Percentiles rank a stretch among this genome's conserved stretches.
Evolutionary conservation across 2,888 invertebrate genomes (phyloP).

Genomic region (Brenthis hecate): DNA sequence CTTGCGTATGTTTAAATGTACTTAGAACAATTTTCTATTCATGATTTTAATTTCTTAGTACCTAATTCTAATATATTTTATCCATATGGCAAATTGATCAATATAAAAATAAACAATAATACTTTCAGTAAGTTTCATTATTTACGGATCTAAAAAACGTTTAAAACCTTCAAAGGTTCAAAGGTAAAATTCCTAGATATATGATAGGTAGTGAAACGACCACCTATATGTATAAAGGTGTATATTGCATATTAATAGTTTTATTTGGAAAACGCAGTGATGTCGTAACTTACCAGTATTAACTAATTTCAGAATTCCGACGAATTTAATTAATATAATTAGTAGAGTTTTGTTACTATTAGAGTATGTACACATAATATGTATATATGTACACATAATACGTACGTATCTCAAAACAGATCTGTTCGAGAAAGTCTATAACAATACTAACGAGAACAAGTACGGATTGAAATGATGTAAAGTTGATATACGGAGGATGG

Average conservation of each 20-base stretch:
- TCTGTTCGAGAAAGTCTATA: slow-evolving; percentile 43
- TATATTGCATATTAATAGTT: too few species aligned
- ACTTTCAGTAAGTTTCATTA: too few species aligned
- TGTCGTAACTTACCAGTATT: background rate
- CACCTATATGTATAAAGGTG: too few species aligned
- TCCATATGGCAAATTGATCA: too few species aligned
- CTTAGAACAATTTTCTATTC: too few species aligned
- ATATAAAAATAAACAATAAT: too few species aligned
- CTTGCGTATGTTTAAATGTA: background rate
- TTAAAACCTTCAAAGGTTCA: too few species aligned
- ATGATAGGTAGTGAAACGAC: too few species aligned
- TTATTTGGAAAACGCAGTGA: background rate
- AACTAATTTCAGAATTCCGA: background rate
- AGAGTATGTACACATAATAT: slow-evolving; percentile 28
- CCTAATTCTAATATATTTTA: too few species aligned
- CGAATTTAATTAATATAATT: slow-evolving; percentile 13
- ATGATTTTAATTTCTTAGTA: too few species aligned
- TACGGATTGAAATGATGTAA: slow-evolving; percentile 25
- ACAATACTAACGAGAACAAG: slow-evolving; percentile 37
- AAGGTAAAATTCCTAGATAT: too few species aligned
- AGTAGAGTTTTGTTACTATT: slow-evolving; percentile 28
- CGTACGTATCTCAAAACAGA: slow-evolving; percentile 31
- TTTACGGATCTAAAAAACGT: too few species aligned
- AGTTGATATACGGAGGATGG: slow-evolving; percentile 11
- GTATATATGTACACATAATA: slow-evolving; percentile 20